Evolutionary conservation across 1,140 invertebrate species (phyloP), one percentile per base, ranked within the genome.

Genomic region (Bombus fervidus): DNA sequence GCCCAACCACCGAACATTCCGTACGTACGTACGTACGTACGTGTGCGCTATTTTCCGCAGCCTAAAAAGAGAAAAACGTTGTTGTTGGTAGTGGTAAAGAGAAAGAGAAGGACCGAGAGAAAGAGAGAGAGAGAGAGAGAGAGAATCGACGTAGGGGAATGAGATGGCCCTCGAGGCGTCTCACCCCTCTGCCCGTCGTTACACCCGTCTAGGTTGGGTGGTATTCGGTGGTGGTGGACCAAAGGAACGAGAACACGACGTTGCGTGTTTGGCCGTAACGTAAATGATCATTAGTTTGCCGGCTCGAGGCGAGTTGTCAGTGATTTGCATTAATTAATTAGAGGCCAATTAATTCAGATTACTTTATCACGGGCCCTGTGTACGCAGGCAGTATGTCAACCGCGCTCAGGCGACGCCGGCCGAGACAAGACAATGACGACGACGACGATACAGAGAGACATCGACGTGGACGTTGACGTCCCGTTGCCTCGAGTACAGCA

Each of bases 261-360:
- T 64, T 86, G 39, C 68, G 84, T 86, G 80, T 57, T 68, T 64
- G 72, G n/a, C 10, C 83, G 83, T 83, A 83, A 73, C 68, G 89
- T 90, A 83, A 90, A 90, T 69, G 89, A 80, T 81, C 85, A 82
- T 89, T 90, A 85, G 84, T 88, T 88, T 74, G 71, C 31, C 66
- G 75, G 66, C 82, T 80, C 74, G 81, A 41, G 37, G 34, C 76
- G 81, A 74, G 47, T 73, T 62, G 83, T 62, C 82, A 37, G 83
- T 62, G 87, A 91, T 91, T 87, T 90, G 87, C 88, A 88, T 91
- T 91, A 80, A 91, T 91, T 89, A 91, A 91, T 87, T 88, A 83
- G 81, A 72, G 83, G 77, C 83, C 87, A 89, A 91, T 91, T 91
- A 90, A 91, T 91, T 92, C 85, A 81, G 85, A 92, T 91, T 89